Evolutionary conservation across 2,113 vertebrate species (phyloP).

Genomic region (Ifrita kowaldi): DNA sequence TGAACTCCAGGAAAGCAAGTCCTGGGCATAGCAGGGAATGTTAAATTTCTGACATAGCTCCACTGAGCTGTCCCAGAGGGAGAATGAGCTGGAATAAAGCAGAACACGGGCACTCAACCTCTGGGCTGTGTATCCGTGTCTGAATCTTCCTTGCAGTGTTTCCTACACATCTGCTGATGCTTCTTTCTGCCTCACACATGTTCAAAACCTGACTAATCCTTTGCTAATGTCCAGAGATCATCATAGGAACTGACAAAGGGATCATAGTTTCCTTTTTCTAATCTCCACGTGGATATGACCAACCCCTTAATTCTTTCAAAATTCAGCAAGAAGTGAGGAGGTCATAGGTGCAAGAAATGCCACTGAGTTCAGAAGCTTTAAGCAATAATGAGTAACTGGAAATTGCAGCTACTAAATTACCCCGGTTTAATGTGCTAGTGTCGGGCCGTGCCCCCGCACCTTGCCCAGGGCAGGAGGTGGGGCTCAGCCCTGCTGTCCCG

Average conservation of each 20-base stretch:
- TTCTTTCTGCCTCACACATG: background rate
- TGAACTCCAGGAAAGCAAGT: background rate
- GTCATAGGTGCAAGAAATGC: background rate
- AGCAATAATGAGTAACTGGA: background rate
- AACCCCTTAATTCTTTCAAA: background rate
- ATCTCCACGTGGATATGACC: background rate
- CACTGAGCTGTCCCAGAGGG: background rate
- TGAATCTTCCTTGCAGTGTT: background rate
- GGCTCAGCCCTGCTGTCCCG: background rate
- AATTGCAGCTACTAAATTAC: background rate
- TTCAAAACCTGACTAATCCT: background rate
- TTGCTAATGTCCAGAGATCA: background rate
- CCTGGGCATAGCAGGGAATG: background rate
- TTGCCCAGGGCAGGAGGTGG: background rate
- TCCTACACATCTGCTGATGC: background rate
- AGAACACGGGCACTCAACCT: background rate
- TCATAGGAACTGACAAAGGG: background rate
- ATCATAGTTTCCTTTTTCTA: background rate
- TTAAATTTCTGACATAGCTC: background rate
- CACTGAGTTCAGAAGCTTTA: background rate
- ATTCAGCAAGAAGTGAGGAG: background rate
- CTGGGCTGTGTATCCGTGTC: background rate
- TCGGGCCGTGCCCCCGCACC: background rate
- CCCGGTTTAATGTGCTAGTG: fast-evolving
- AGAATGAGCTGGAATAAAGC: background rate